Evolutionary conservation across 1,140 invertebrate species (phyloP), one percentile per base, ranked within the genome.

Genomic region (Uloborus diversus): DNA sequence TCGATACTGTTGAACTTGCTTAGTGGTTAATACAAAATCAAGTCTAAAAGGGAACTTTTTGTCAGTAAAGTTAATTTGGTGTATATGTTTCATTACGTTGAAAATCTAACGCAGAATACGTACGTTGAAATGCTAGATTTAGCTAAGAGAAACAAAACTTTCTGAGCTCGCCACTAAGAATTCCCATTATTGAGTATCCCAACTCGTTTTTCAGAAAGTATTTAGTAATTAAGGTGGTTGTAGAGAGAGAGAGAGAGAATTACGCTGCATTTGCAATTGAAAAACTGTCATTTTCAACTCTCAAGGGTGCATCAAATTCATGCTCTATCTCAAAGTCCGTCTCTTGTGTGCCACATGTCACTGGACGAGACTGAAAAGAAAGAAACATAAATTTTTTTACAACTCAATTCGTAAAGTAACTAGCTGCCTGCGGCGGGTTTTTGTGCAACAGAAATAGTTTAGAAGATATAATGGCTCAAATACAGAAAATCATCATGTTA

Each of bases 301-400:
- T 27, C 7, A 66, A 25, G 20, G 51, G 33, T 0, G 7, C 47
- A 42, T 78, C 75, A 13, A 66, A 56, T 30, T 66, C 61, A 23
- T 78, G 75, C 4, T 78, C 64, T 17, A 83, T 62, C 70, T 83
- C 81, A 28, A 37, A 82, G 17, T 68, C 61, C 4, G 75, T 82
- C 33, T 64, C 78, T 1, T 20, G 30, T 11, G 28, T 68, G 1
- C 59, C 61, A 14, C 33, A 56, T 20, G 82, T 83, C 3, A 83
- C 70, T 4, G 82, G 82, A 33, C 82, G 78, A 14, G 81, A 82
- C 71, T 83, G 73, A 32, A 82, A 68, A 17, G 66, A 35, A 57
- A 28, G 66, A 20, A 81, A 23, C n/a, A n/a, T n/a, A n/a, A n/a
- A n/a, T n/a, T n/a, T n/a, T n/a, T n/a, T n/a, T n/a, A n/a, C n/a